A percentile compares a stretch with the other conserved stretches of the same genome.
These are phyloP conservation scores for Hycleus cichorii DNA, from an alignment of 1,140 invertebrate genomes.

Conservation along the genomic window DNA sequence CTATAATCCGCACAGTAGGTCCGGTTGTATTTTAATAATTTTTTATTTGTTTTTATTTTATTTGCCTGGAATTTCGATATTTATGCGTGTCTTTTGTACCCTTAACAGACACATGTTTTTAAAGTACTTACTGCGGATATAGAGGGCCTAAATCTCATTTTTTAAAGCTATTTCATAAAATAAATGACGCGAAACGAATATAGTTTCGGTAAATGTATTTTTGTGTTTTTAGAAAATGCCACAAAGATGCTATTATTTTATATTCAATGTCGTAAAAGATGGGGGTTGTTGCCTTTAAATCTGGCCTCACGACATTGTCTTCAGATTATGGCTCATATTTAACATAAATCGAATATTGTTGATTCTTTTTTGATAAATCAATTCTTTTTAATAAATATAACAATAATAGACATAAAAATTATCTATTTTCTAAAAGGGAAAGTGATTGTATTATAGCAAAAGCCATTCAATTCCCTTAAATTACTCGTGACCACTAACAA, in stretches of 20 bases:
- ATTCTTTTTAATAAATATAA: constrained; percentile 5
- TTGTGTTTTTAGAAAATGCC: constrained; percentile 29
- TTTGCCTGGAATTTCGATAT: constrained; percentile 9
- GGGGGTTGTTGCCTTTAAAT: constrained; percentile 23
- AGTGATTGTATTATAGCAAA: constrained; percentile 14
- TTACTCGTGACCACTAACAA: constrained; percentile 33
- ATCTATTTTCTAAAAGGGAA: constrained; percentile 4
- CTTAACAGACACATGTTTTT: constrained; percentile 29
- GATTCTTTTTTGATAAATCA: neutral
- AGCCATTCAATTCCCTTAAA: constrained; percentile 27
- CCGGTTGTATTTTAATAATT: no score
- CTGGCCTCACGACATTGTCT: constrained; percentile 14
- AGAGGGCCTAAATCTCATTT: constrained; percentile 34
- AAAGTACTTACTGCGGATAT: constrained; percentile 22
- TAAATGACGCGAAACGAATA: constrained; percentile 40
- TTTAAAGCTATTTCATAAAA: constrained; percentile 35
- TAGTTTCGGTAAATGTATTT: constrained; percentile 39
- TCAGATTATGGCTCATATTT: constrained; percentile 15
- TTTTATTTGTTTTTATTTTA: no score
- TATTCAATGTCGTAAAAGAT: constrained; percentile 22
- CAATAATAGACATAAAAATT: neutral
- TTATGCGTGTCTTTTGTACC: constrained; percentile 22
- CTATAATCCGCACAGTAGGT: no score
- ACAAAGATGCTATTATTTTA: constrained; percentile 33
- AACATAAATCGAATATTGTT: constrained; percentile 11